Percentiles rank a stretch among this genome's conserved stretches.
These are phyloP conservation scores for Rhinichthys klamathensis DNA, from an alignment of 2,113 vertebrate genomes.

Conservation along the genomic window DNA sequence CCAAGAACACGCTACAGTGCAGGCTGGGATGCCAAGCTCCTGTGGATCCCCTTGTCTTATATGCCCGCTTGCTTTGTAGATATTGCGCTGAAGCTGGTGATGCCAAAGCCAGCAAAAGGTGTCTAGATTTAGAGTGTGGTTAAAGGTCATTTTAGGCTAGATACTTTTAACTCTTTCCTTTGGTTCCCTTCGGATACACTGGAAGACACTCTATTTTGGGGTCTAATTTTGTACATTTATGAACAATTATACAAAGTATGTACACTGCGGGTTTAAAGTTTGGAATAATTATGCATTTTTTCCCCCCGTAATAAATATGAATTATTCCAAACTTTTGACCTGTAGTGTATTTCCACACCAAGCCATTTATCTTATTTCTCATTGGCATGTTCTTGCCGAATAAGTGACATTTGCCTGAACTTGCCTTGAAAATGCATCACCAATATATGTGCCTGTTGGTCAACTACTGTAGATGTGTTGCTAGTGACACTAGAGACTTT, in stretches of 20 bases:
- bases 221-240: constrained; percentile 11
- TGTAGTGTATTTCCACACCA: background rate
- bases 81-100: constrained; percentile 76
- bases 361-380: background rate
- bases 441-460: constrained; percentile 9
- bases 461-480: background rate
- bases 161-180: background rate
- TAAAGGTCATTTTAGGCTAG: background rate
- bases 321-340: too few species aligned
- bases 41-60: constrained; percentile 93
- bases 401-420: background rate
- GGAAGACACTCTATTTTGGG: background rate
- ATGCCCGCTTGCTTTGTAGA: constrained; percentile 87
- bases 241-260: background rate
- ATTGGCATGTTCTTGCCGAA: background rate
- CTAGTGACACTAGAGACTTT: background rate
- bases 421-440: background rate
- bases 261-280: too few species aligned
- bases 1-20: constrained; percentile 90
- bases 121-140: constrained; percentile 55
- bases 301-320: too few species aligned
- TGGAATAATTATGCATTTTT: too few species aligned
- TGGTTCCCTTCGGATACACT: background rate
- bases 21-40: constrained; percentile 93
- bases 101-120: constrained; percentile 83